A percentile compares a stretch with the other conserved stretches of the same genome.
Conservation (phyloP, 2,888 invertebrate species). For the Neria commutata region DNA sequence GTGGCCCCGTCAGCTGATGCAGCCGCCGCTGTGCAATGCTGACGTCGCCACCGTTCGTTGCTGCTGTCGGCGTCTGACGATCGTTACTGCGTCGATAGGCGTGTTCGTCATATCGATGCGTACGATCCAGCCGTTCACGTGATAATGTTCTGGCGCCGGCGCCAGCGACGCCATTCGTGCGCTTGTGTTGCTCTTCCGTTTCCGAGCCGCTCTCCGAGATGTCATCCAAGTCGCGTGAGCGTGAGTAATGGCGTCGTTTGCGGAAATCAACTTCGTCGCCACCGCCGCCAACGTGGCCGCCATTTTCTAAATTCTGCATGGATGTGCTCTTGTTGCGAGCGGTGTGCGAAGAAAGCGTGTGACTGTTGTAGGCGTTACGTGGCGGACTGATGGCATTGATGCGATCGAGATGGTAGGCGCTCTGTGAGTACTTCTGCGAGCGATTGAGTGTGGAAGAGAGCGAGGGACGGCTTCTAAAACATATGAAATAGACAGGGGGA, state of each 20-base stretch:
- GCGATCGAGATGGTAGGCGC: conserved; percentile 58
- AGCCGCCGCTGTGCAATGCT: conserved; percentile 17
- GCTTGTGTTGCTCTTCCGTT: conserved; percentile 54
- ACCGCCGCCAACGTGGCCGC: conserved; percentile 36
- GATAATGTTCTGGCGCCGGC: conserved; percentile 45
- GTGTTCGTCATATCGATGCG: conserved; percentile 49
- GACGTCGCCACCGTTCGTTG: conserved; percentile 1
- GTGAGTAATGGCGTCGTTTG: conserved; percentile 58
- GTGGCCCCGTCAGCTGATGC: conserved; percentile 49
- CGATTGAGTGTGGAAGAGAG: conserved; percentile 41
- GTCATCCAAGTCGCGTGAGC: conserved; percentile 63
- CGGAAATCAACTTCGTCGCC: conserved; percentile 56
- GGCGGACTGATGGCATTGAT: conserved; percentile 42
- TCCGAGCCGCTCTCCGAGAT: conserved; percentile 62
- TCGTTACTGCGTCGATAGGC: conserved; percentile 43
- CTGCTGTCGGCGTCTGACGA: conserved; percentile 35
- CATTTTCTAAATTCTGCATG: conserved; percentile 58
- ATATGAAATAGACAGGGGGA: conserved; percentile 34
- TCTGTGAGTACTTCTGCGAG: conserved; percentile 59
- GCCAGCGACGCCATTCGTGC: conserved; percentile 31
- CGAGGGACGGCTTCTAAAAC: conserved; percentile 47
- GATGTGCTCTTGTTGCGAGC: conserved; percentile 55
- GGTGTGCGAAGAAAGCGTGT: conserved; percentile 40
- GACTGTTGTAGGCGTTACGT: conserved; percentile 42
- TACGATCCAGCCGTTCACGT: conserved; percentile 42